Conservation (phyloP, 2,797 vertebrate species). For the Catostomus latipinnis region DNA sequence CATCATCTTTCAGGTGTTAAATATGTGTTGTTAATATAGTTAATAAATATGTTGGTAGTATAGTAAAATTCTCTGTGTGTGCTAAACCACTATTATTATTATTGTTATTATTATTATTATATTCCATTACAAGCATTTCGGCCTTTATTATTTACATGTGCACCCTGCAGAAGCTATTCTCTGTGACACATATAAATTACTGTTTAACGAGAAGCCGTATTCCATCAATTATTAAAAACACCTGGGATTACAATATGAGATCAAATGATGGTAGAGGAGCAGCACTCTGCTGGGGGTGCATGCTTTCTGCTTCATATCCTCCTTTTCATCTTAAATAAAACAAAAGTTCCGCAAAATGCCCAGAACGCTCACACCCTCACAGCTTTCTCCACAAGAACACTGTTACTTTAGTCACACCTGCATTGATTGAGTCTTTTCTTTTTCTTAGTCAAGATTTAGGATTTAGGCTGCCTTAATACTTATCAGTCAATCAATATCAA, state of each 20-base stretch:
- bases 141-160: slow-evolving; percentile 84
- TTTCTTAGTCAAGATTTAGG: not conserved
- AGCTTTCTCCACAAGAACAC: not conserved
- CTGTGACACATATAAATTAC: slow-evolving; percentile 87
- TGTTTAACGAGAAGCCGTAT: slow-evolving; percentile 87
- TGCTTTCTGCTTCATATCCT: slow-evolving; percentile 80
- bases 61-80: slow-evolving; percentile 1
- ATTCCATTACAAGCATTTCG: slow-evolving; percentile 64
- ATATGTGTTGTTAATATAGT: not conserved
- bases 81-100: slow-evolving; percentile 41
- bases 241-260: slow-evolving; percentile 86
- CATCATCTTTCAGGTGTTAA: not conserved
- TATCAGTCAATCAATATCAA: too few relatives aligned
- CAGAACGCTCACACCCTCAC: slow-evolving; percentile 15
- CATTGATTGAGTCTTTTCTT: not conserved
- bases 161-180: slow-evolving; percentile 81
- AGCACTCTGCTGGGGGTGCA: slow-evolving; percentile 83
- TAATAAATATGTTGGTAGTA: not conserved
- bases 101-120: not conserved
- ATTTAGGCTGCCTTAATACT: not conserved
- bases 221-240: slow-evolving; percentile 88
- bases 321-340: slow-evolving; percentile 81
- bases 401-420: slow-evolving; percentile 2
- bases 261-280: slow-evolving; percentile 86
- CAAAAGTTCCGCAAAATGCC: slow-evolving; percentile 73